phyloP scores from a whole-genome alignment of 2,113 vertebrate genomes.

The Agapornis roseicollis region DNA sequence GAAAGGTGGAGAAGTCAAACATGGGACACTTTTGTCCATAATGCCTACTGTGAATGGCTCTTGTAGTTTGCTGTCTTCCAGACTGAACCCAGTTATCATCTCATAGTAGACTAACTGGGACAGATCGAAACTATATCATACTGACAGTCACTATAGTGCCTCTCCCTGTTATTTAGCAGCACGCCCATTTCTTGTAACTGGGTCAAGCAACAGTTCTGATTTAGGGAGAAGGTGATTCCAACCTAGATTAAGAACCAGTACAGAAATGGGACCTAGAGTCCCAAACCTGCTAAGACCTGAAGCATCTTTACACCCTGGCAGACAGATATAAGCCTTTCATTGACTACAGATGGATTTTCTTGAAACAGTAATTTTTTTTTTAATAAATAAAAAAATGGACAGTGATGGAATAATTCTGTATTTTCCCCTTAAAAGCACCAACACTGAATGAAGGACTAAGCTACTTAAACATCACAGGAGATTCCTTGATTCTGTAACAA shows the following conservation, averaged over 20 bases:
- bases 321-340: not conserved
- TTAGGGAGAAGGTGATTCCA: not conserved
- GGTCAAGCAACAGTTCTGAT: not conserved
- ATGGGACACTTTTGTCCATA: not conserved
- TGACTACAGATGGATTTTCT: not conserved
- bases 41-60: not conserved
- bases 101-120: not conserved
- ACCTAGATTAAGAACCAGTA: not conserved
- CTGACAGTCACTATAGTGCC: not conserved
- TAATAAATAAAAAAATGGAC: not conserved
- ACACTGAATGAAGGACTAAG: not conserved
- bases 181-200: not conserved
- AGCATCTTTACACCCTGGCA: not conserved
- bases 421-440: not conserved
- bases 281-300: not conserved
- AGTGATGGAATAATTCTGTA: not conserved
- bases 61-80: not conserved
- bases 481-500: not conserved
- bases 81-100: not conserved
- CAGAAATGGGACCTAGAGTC: not conserved
- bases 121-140: not conserved
- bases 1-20: not conserved
- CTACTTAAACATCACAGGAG: not conserved
- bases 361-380: not conserved
- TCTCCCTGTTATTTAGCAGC: not conserved